These are phyloP conservation scores for Cryptoblepharus egeriae DNA, from an alignment of 2,797 vertebrate species.

Conservation along the genomic window DNA sequence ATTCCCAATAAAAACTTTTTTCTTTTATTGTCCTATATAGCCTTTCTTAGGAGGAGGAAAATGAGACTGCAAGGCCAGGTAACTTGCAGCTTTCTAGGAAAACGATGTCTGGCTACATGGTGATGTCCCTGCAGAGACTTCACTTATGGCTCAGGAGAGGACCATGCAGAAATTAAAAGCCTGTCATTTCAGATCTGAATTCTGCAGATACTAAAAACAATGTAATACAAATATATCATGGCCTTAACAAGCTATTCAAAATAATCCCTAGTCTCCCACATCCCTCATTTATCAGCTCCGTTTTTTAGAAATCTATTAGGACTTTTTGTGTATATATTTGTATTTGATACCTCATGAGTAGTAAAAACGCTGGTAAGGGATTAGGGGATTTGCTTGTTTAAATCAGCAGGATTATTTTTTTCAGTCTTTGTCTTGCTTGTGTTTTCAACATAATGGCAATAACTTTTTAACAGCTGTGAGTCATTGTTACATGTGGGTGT, in stretches of 20 bases:
- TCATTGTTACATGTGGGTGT: slow-evolving; percentile 62
- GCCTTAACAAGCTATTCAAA: slow-evolving; percentile 74
- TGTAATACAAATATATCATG: slow-evolving; percentile 54
- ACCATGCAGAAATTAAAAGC: slow-evolving; percentile 38
- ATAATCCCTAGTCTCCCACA: slow-evolving; percentile 59
- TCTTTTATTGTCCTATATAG: background rate
- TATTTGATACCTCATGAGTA: slow-evolving; percentile 80
- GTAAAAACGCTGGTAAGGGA: slow-evolving; percentile 64
- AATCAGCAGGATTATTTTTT: slow-evolving; percentile 61
- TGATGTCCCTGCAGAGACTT: slow-evolving; percentile 45
- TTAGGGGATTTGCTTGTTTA: slow-evolving; percentile 62
- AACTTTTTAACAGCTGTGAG: slow-evolving; percentile 75
- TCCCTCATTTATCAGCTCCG: slow-evolving; percentile 62
- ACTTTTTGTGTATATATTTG: slow-evolving; percentile 49
- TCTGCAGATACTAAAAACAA: slow-evolving; percentile 56
- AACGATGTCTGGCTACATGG: slow-evolving; percentile 29
- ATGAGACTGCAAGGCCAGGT: slow-evolving; percentile 25
- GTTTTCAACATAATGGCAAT: slow-evolving; percentile 81
- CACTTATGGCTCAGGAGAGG: background rate
- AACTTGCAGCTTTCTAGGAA: slow-evolving; percentile 33
- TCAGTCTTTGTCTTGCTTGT: slow-evolving; percentile 75
- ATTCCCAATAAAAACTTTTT: slow-evolving; percentile 29
- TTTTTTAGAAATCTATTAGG: slow-evolving; percentile 63
- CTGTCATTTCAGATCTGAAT: slow-evolving; percentile 55
- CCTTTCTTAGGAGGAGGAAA: slow-evolving; percentile 17